Percentiles rank a stretch among this genome's conserved stretches.
These are phyloP conservation scores for Catharus bicknelli DNA, from an alignment of 2,113 vertebrate genomes.

Conservation along the genomic window DNA sequence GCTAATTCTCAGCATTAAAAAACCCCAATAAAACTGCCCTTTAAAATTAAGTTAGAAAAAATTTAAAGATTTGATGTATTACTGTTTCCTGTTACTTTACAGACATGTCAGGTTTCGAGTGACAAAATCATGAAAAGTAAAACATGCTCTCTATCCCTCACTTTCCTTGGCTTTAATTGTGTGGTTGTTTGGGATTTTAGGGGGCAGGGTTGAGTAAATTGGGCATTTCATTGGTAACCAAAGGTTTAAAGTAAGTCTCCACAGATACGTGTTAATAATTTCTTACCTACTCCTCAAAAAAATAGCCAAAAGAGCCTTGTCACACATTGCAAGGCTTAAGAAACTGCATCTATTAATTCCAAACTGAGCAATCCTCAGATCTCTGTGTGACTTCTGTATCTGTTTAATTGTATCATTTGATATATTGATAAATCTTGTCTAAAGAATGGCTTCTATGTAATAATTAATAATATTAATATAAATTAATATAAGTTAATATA, in stretches of 20 bases:
- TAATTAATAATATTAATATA: too few relatives aligned
- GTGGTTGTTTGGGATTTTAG: not conserved
- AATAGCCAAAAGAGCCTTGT: not conserved
- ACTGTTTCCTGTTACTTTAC: not conserved
- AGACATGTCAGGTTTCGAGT: accelerated
- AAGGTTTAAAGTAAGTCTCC: not conserved
- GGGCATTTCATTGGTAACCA: not conserved
- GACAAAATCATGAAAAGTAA: not conserved
- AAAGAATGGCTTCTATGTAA: not conserved
- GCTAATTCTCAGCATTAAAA: not conserved
- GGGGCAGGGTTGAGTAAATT: not conserved
- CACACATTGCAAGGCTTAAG: not conserved
- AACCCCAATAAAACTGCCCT: not conserved
- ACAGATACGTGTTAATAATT: not conserved
- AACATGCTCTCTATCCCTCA: not conserved
- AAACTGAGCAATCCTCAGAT: not conserved
- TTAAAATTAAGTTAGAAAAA: not conserved
- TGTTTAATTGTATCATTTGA: not conserved
- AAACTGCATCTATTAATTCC: not conserved
- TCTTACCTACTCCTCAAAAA: not conserved
- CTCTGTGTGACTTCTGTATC: not conserved
- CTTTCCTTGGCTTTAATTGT: not conserved
- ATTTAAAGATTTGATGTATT: not conserved
- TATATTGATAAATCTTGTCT: not conserved
- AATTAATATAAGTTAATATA: not conserved